phyloP scores from a whole-genome alignment of 2,888 invertebrate species.

The Heteromyza rotundicornis region DNA sequence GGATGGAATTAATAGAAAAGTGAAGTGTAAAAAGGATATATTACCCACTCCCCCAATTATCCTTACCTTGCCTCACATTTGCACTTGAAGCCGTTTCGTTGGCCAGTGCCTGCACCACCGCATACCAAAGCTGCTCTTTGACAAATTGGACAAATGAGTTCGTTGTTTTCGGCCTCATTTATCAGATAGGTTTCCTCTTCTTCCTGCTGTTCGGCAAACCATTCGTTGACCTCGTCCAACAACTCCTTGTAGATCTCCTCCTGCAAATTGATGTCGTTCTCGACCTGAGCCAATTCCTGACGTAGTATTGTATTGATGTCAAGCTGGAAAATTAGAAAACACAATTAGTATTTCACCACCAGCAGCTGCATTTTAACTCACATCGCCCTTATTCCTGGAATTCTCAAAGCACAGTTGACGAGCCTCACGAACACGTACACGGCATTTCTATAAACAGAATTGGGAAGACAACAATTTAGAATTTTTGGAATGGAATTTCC shows the following conservation, averaged over 20 bases:
- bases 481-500: too few species aligned
- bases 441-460: conserved; percentile 48
- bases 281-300: conserved; percentile 51
- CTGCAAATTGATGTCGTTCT: conserved; percentile 51
- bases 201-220: conserved; percentile 52
- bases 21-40: not conserved
- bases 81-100: conserved; percentile 56
- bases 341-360: not conserved
- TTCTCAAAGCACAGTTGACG: conserved; percentile 41
- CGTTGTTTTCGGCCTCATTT: conserved; percentile 57
- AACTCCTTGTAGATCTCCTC: conserved; percentile 54
- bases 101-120: conserved; percentile 32
- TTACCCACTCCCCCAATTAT: not conserved
- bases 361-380: not conserved
- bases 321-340: conserved; percentile 22
- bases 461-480: not conserved
- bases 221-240: conserved; percentile 51
- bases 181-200: conserved; percentile 44
- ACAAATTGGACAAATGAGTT: conserved; percentile 66
- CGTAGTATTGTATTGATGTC: conserved; percentile 47
- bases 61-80: conserved; percentile 56
- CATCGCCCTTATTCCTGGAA: conserved; percentile 28
- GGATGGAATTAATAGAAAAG: not conserved
- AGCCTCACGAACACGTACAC: conserved; percentile 50
- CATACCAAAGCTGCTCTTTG: conserved; percentile 51